Evolutionary conservation across 2,113 vertebrate species (phyloP), one percentile per base, ranked within the genome.

Genomic region (Synchiropus splendidus): DNA sequence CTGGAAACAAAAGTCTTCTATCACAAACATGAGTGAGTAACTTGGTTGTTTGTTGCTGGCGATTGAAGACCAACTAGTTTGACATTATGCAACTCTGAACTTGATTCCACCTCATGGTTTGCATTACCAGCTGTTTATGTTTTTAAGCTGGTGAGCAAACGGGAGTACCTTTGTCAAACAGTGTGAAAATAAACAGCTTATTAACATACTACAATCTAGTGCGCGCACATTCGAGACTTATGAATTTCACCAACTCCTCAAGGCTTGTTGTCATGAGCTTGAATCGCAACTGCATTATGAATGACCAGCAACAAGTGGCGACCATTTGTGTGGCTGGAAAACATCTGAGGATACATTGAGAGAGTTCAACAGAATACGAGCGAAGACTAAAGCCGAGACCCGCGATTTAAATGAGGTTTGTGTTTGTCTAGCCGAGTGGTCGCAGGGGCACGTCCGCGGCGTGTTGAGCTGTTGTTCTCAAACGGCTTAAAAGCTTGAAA

Each of bases 231-330:
- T n/a, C n/a, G n/a, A 48, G 2, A 31, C 12, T 39, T 36, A 13
- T 14, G 27, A 45, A 13, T 42, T 1, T n/a, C 21, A 27, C 16
- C 35, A 6, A 48, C 44, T 16, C 18, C 44, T 30, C 15, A 6
- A 3, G 18, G 17, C 27, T 61, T 45, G 48, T 56, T 49, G 57
- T 61, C 57, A 57, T 38, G 42, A 39, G 37, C 16, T n/a, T 2
- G 17, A 16, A 39, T 43, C 66, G 50, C 47, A 46, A 51, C 43
- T 47, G 39, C 51, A 36, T 59, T 45, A 67, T 66, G 58, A 70
- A 76, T 69, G 68, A 16, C 45, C 51, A 46, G 63, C 65, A 78
- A 79, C 79, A 78, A 82, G 77, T 78, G 70, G 56, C 8, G 8
- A 27, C 21, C 21, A 27, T 8, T 5, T 4, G 4, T 27, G 21